Evolutionary conservation across 2,888 invertebrate species (phyloP), one percentile per base, ranked within the genome.

Genomic region (Heteropelma amictum): DNA sequence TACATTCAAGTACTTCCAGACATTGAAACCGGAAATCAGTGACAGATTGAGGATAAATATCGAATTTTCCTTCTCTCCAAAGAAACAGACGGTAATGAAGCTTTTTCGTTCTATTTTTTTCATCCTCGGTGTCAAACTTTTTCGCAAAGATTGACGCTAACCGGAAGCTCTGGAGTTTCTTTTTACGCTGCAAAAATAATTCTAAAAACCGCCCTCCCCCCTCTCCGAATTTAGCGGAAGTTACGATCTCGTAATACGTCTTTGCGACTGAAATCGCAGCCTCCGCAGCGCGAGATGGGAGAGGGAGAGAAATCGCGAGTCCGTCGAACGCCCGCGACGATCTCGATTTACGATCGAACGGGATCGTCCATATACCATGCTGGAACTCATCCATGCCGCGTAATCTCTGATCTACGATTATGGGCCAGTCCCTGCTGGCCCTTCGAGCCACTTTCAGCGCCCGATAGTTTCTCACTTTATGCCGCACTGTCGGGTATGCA

Each of bases 381-480:
- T 38, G 26, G 58, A 38, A 42, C 71, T 65, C 61, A 60, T n/a
- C 51, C 53, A 58, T 35, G 56, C 40, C 58, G 63, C 64, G 68
- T 65, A 72, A 73, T 64, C 63, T 49, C 53, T 73, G 67, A 78
- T 75, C 72, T 75, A 77, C 67, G 63, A 77, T 79, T 76, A 53
- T 49, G 30, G 40, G 23, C 70, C 40, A 30, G 40, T 51, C 14
- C 23, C 38, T 45, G n/a, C n/a, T n/a, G 61, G 8, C 21, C 70
- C 69, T 79, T 69, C 38, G 67, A 68, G 71, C 72, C n/a, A 38
- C 28, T 68, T 58, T 26, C 17, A 23, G 58, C 80, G 78, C 81
- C n/a, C 85, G 83, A 87, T 87, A 86, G 87, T 86, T 87, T 86
- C 82, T 82, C 86, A 84, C 85, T 86, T 86, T 85, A 84, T 84